phyloP scores from a whole-genome alignment of 2,888 invertebrate genomes.

The Hofmannophila pseudospretella region DNA sequence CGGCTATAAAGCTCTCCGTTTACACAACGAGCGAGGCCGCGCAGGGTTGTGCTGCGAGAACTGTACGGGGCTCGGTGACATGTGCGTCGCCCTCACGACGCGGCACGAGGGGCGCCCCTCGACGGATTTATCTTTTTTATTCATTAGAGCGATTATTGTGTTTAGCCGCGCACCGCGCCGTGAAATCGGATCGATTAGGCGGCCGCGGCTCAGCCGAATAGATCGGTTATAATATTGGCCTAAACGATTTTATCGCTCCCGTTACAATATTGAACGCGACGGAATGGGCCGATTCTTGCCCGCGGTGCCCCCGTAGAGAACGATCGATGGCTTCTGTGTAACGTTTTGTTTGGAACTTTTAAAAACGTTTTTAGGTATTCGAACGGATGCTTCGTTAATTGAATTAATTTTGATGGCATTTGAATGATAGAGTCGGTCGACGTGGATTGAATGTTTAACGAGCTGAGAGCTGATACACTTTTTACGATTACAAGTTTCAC shows the following conservation, averaged over 20 bases:
- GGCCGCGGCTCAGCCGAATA: conserved; percentile 45
- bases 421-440: neutral
- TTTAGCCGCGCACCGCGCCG: conserved; percentile 49
- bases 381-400: conserved; percentile 11
- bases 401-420: conserved; percentile 10
- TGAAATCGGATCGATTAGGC: conserved; percentile 64
- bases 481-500: no score
- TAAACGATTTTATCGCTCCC: conserved; percentile 42
- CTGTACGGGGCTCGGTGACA: conserved; percentile 14
- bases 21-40: neutral
- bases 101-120: conserved; percentile 32
- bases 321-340: conserved; percentile 42
- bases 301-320: no score
- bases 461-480: no score
- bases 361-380: conserved; percentile 13
- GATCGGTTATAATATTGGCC: conserved; percentile 35
- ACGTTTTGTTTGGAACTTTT: conserved; percentile 12
- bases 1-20: neutral
- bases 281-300: no score
- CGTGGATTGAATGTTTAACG: no score
- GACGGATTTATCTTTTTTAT: conserved; percentile 54
- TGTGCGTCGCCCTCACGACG: conserved; percentile 27
- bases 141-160: conserved; percentile 57
- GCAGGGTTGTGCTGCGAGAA: neutral
- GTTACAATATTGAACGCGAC: conserved; percentile 22